Conservation (phyloP, 2,888 invertebrate species). For the Mechanitis mazaeus region DNA sequence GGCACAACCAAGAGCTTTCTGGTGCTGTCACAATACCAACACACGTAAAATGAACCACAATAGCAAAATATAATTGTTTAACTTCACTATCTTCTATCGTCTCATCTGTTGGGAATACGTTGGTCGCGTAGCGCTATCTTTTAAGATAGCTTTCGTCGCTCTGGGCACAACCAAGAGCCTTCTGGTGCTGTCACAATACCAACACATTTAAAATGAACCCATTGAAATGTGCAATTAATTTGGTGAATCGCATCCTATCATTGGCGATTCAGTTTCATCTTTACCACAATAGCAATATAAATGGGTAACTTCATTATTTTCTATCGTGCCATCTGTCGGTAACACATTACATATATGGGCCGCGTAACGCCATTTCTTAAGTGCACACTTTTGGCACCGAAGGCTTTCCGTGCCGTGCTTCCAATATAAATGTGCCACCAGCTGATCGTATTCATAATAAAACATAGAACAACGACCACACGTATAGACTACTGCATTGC, state of each 20-base stretch:
- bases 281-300: slow-evolving; percentile 52
- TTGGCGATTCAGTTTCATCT: slow-evolving; percentile 39
- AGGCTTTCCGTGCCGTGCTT: slow-evolving; percentile 57
- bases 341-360: slow-evolving; percentile 51
- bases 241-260: slow-evolving; percentile 58
- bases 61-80: no score
- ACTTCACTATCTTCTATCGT: no score
- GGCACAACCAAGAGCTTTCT: slow-evolving; percentile 45
- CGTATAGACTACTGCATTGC: slow-evolving; percentile 32
- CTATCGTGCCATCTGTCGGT: slow-evolving; percentile 43
- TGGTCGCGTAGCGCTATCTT: no score
- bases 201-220: slow-evolving; percentile 42
- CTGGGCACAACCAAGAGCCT: no score
- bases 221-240: slow-evolving; percentile 45
- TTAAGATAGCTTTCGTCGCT: neutral
- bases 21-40: slow-evolving; percentile 40
- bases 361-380: slow-evolving; percentile 52
- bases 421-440: slow-evolving; percentile 60
- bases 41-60: no score
- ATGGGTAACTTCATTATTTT: slow-evolving; percentile 34
- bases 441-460: slow-evolving; percentile 47
- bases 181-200: no score
- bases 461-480: slow-evolving; percentile 49
- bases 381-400: slow-evolving; percentile 43
- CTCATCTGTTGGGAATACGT: no score